These are phyloP conservation scores for Chaitophorus viminalis DNA, from an alignment of 2,888 invertebrate species.

Conservation along the genomic window DNA sequence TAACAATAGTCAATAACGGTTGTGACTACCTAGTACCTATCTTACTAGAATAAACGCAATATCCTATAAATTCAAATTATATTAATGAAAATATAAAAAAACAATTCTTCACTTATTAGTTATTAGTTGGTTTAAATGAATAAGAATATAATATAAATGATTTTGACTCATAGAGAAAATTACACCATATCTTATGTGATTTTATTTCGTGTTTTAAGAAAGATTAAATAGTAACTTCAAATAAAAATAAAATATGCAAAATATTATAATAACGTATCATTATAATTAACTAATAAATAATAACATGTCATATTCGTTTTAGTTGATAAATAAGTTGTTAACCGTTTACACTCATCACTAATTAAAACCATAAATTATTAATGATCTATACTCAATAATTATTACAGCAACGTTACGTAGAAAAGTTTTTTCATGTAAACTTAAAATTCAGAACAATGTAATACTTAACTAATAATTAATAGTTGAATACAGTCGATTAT, in stretches of 20 bases:
- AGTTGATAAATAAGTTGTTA: not conserved
- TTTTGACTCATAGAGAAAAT: too few species aligned
- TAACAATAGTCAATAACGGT: too few species aligned
- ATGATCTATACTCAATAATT: too few species aligned
- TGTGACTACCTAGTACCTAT: too few species aligned
- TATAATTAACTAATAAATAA: not conserved
- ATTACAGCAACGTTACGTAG: not conserved
- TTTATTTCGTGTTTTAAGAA: not conserved
- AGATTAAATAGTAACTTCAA: not conserved
- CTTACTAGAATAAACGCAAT: too few species aligned
- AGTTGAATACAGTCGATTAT: not conserved
- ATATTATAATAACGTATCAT: not conserved
- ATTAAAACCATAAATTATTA: not conserved
- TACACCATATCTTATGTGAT: not conserved
- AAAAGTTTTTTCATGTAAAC: not conserved
- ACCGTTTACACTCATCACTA: not conserved
- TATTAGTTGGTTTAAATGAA: too few species aligned
- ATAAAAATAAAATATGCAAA: not conserved
- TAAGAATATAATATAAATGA: too few species aligned
- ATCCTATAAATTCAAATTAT: too few species aligned
- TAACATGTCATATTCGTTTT: not conserved
- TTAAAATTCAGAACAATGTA: not conserved
- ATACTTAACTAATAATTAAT: not conserved
- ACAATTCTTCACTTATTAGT: too few species aligned
- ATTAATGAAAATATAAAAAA: too few species aligned